These are phyloP conservation scores for Crotalus helleri DNA, from an alignment of 2,113 vertebrate species.

Conservation along the genomic window DNA sequence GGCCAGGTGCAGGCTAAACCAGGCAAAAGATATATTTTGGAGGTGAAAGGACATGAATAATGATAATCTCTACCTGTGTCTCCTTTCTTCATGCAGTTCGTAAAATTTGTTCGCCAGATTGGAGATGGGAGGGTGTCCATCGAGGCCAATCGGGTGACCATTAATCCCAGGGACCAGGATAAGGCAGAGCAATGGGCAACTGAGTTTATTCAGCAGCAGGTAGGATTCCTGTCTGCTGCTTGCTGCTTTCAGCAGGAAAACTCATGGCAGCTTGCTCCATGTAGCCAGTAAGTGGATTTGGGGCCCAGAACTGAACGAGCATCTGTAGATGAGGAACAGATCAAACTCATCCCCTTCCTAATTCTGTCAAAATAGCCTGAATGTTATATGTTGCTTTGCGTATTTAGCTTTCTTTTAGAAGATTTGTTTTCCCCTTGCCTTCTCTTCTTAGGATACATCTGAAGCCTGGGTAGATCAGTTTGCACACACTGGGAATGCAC, in stretches of 20 bases:
- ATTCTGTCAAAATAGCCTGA: conserved; percentile 23
- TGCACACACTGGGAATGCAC: conserved; percentile 63
- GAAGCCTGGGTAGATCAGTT: conserved; percentile 97
- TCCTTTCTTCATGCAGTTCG: conserved; percentile 90
- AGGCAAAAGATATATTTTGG: background rate
- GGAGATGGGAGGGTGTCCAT: conserved; percentile 94
- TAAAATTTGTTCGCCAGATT: conserved; percentile 99
- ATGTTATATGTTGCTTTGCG: background rate
- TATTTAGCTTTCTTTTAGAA: conserved; percentile 7
- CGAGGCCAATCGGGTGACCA: conserved; percentile 79
- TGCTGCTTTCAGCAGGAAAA: conserved; percentile 24
- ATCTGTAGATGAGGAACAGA: conserved; percentile 42
- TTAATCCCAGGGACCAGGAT: conserved; percentile 85
- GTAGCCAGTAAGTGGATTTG: conserved; percentile 28
- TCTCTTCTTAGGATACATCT: conserved; percentile 74
- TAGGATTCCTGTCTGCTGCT: conserved; percentile 73
- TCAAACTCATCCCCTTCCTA: background rate
- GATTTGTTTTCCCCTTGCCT: conserved; percentile 27
- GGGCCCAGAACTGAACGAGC: conserved; percentile 13
- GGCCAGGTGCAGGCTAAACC: conserved; percentile 17
- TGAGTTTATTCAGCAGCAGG: conserved; percentile 92
- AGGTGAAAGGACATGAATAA: conserved; percentile 19
- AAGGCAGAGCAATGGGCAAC: conserved; percentile 94
- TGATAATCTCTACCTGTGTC: conserved; percentile 60
- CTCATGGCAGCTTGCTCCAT: conserved; percentile 25